Base-by-base conservation (phyloP, 2,888 invertebrate species). In the Leptinotarsa juncta region DNA sequence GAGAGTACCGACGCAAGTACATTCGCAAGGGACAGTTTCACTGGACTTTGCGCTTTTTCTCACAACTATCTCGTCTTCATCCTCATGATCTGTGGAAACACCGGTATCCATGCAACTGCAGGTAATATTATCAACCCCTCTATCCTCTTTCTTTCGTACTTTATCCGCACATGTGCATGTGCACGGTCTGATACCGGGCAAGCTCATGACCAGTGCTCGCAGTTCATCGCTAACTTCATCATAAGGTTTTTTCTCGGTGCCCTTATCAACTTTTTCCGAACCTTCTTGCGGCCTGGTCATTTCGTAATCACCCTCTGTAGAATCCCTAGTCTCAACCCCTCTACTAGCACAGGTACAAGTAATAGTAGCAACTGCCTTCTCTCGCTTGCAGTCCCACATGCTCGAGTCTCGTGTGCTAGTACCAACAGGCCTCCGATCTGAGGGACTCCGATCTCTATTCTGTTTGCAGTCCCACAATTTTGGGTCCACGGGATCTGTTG, bases 291-390 rank as follows among this genome's bases (percentile, higher is more conserved):
- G 10, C 12, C 23, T 57, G 12, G 12, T 20, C 12, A 3, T 20
- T 57, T 66, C 48, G 23, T 67, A 72, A 48, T 72, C 67, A 42
- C 71, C 42, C 50, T 72, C 48, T 4, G 70, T 42, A 16, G n/a
- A 48, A 53, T 72, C 72, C 26, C 66, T 60, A 23, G 65, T 67
- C 20, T 66, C 76, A n/a, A 65, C 48, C 32, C 62, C 67, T 23
- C 16, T 55, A 5, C 55, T 68, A 1, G 16, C 15, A 68, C 49
- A 48, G 49, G 48, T 20, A 49, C 57, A 62, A 62, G 16, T 26
- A 16, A n/a, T 57, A 18, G 57, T 20, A 18, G n/a, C 57, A 3
- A 20, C 12, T 12, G 57, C 57, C 18, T 12, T 57, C 12, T 57
- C 55, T 20, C n/a, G 16, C 0, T 51, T 51, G 51, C 51, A 67